Evolutionary conservation across 2,113 vertebrate genomes (phyloP).

Genomic region (Tapirus terrestris): DNA sequence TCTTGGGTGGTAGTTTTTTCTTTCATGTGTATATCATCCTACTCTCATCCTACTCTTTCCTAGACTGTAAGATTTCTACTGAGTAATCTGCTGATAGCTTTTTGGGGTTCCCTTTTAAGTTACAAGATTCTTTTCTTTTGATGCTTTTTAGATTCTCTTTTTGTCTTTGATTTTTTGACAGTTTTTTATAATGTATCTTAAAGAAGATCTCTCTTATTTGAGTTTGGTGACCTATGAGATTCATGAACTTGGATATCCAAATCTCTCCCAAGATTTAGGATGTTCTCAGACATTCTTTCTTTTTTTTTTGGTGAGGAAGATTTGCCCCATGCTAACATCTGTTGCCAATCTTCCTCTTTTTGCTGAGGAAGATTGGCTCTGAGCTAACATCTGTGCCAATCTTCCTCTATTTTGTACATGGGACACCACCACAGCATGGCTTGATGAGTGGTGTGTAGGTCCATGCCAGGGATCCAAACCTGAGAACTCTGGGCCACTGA

Average conservation of each 20-base stretch:
- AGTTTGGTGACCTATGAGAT: not conserved
- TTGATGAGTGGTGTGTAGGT: too few species aligned
- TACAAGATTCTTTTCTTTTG: not conserved
- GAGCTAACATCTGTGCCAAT: too few species aligned
- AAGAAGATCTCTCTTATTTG: not conserved
- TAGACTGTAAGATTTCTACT: not conserved
- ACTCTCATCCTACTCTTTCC: not conserved
- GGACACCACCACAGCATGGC: too few species aligned
- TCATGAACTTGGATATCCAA: not conserved
- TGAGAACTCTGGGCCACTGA: too few species aligned
- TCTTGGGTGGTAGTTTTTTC: not conserved
- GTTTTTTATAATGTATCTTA: not conserved
- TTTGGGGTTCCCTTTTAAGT: not conserved
- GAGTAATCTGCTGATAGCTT: not conserved
- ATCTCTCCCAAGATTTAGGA: not conserved
- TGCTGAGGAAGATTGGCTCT: too few species aligned
- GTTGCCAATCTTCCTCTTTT: too few species aligned
- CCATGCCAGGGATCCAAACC: too few species aligned
- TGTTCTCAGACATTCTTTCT: not conserved
- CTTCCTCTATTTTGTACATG: too few species aligned
- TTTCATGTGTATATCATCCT: not conserved
- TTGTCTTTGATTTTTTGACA: not conserved
- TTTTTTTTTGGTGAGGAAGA: too few species aligned
- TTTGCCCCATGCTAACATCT: too few species aligned
- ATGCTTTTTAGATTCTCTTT: not conserved